phyloP scores from a whole-genome alignment of 2,888 invertebrate genomes.

The Pemphredon lugubris region DNA sequence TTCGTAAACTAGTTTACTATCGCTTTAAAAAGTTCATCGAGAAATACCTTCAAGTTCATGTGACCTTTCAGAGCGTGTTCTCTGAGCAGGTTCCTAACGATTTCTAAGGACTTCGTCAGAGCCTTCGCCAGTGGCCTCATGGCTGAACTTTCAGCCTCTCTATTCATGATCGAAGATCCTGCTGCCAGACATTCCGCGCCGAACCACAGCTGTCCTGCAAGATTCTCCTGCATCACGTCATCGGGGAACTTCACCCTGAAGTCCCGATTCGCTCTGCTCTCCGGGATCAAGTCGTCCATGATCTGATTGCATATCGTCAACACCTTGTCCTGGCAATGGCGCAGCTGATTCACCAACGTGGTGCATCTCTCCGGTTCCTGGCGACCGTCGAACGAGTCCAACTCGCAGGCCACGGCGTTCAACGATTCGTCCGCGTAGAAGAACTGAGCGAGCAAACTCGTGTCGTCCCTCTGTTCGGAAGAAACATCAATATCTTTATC shows the following conservation, averaged over 20 bases:
- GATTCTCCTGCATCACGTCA: slow-evolving; percentile 98
- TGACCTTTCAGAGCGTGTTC: slow-evolving; percentile 85
- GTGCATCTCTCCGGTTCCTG: slow-evolving; percentile 99
- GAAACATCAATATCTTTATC: not conserved
- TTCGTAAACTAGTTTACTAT: too few species aligned
- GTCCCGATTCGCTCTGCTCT: slow-evolving; percentile 94
- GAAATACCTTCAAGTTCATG: slow-evolving; percentile 78
- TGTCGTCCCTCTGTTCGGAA: slow-evolving; percentile 90
- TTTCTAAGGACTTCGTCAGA: slow-evolving; percentile 97
- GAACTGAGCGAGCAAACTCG: slow-evolving; percentile 96
- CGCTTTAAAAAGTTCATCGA: too few species aligned
- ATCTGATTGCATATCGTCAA: slow-evolving; percentile 96
- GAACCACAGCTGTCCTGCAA: slow-evolving; percentile 99
- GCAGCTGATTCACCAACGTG: slow-evolving; percentile 95
- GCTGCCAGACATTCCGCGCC: slow-evolving; percentile 99
- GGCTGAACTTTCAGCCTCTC: slow-evolving; percentile 96
- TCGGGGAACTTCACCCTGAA: slow-evolving; percentile 99
- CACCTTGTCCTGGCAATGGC: slow-evolving; percentile 96
- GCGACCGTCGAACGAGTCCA: slow-evolving; percentile 99
- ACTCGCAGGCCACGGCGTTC: slow-evolving; percentile 96
- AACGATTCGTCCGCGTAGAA: slow-evolving; percentile 99
- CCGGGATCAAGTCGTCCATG: slow-evolving; percentile 94
- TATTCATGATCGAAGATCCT: slow-evolving; percentile 98
- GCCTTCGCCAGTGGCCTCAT: slow-evolving; percentile 98
- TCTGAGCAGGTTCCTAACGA: slow-evolving; percentile 92